Evolutionary conservation across 2,888 invertebrate species (phyloP).

Genomic region (Eristalis arbustorum): DNA sequence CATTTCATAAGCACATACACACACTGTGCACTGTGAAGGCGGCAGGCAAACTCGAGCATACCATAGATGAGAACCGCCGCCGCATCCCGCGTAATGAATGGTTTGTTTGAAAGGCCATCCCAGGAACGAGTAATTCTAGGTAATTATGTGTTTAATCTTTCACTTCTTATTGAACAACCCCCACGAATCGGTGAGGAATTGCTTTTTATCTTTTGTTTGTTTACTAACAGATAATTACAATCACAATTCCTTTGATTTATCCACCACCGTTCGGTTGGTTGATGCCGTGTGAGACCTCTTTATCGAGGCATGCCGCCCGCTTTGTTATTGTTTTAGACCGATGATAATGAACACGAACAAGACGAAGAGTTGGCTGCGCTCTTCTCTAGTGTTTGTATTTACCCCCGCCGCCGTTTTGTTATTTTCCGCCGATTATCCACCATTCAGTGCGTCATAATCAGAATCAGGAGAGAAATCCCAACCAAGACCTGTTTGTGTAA

Average conservation of each 20-base stretch:
- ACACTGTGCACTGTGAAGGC: neutral
- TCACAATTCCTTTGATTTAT: constrained; percentile 71
- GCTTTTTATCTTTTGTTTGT: constrained; percentile 71
- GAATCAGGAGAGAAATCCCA: constrained; percentile 7
- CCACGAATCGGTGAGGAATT: constrained; percentile 56
- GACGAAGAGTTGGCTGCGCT: neutral
- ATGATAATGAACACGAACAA: constrained; percentile 43
- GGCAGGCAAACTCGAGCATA: neutral
- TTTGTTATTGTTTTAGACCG: constrained; percentile 68
- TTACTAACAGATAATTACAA: constrained; percentile 70
- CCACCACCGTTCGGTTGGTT: constrained; percentile 34
- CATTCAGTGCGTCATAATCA: constrained; percentile 65
- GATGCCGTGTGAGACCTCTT: constrained; percentile 10
- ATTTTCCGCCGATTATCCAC: constrained; percentile 60
- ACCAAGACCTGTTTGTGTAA: constrained; percentile 38
- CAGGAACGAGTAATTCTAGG: constrained; percentile 69
- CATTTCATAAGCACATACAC: constrained; percentile 53
- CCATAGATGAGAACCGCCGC: constrained; percentile 49
- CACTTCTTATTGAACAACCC: constrained; percentile 70
- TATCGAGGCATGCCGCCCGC: constrained; percentile 34
- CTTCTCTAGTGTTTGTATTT: constrained; percentile 31
- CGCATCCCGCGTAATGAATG: constrained; percentile 58
- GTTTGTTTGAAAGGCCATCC: constrained; percentile 70
- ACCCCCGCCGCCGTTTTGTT: constrained; percentile 25
- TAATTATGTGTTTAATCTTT: constrained; percentile 71